Evolutionary conservation across 2,888 invertebrate genomes (phyloP).

Genomic region (Bombylius discolor): DNA sequence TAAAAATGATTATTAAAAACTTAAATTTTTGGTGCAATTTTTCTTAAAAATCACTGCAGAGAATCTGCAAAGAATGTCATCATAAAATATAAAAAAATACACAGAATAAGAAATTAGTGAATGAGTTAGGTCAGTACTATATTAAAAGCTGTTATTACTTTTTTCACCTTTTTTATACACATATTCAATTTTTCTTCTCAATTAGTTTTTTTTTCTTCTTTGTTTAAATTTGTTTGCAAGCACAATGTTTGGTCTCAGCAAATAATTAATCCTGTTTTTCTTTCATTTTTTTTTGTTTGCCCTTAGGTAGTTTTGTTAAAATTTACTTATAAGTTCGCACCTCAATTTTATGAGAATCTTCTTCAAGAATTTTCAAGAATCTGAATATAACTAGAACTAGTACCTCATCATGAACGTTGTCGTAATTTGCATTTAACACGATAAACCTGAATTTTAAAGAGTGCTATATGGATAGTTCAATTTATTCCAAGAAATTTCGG

Average conservation of each 20-base stretch:
- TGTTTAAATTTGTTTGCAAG: background rate
- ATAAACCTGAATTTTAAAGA: background rate
- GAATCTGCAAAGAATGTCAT: no score
- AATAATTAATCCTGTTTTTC: conserved; percentile 7
- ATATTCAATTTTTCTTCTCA: no score
- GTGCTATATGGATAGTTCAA: background rate
- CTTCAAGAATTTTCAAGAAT: background rate
- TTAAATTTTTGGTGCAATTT: no score
- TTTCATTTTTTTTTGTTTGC: background rate
- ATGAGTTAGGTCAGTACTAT: no score
- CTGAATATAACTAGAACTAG: no score
- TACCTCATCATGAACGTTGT: background rate
- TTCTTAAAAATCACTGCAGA: no score
- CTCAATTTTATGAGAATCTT: background rate
- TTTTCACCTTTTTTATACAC: no score
- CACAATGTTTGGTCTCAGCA: background rate
- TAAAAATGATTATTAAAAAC: no score
- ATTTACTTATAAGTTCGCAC: no score
- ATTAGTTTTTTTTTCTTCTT: background rate
- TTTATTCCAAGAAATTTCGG: background rate
- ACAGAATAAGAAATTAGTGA: no score
- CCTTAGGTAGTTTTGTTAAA: background rate
- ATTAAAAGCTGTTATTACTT: no score
- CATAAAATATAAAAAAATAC: no score
- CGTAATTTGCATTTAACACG: conserved; percentile 6